Percentiles rank a stretch among this genome's conserved stretches.
Conservation (phyloP, 2,888 invertebrate genomes). For the Tryphoninae sp. region DNA sequence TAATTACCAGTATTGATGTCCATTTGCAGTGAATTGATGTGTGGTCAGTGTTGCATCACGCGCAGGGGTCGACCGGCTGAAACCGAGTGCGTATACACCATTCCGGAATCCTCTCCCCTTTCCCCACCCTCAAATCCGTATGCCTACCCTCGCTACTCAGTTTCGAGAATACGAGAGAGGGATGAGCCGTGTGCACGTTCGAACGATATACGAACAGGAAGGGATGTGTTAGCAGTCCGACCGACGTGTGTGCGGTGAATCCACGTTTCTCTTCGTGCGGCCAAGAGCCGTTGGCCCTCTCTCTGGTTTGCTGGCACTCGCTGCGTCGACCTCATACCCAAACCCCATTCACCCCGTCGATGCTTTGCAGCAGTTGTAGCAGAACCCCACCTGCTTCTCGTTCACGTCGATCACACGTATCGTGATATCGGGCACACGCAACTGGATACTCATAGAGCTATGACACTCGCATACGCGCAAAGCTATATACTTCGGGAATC, state of each 20-base stretch:
- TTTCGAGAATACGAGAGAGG: constrained; percentile 68
- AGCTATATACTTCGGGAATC: constrained; percentile 56
- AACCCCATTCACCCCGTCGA: constrained; percentile 32
- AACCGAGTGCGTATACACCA: constrained; percentile 73
- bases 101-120: constrained; percentile 53
- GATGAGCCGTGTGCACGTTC: constrained; percentile 70
- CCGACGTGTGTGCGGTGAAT: constrained; percentile 62
- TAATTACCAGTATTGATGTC: constrained; percentile 82
- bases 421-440: constrained; percentile 63
- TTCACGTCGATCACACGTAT: constrained; percentile 74
- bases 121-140: constrained; percentile 44
- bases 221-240: constrained; percentile 55
- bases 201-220: constrained; percentile 48
- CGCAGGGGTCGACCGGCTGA: constrained; percentile 79
- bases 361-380: constrained; percentile 14
- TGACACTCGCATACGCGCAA: constrained; percentile 58
- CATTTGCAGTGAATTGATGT: constrained; percentile 82
- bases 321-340: constrained; percentile 45
- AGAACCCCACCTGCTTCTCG: constrained; percentile 47
- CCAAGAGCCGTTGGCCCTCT: constrained; percentile 34
- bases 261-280: constrained; percentile 61
- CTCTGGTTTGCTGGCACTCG: constrained; percentile 46
- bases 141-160: constrained; percentile 19
- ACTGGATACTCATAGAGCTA: constrained; percentile 52
- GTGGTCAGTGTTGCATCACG: constrained; percentile 81